These are phyloP conservation scores for Thamnophis elegans DNA, from an alignment of 2,797 vertebrate genomes.

Conservation along the genomic window DNA sequence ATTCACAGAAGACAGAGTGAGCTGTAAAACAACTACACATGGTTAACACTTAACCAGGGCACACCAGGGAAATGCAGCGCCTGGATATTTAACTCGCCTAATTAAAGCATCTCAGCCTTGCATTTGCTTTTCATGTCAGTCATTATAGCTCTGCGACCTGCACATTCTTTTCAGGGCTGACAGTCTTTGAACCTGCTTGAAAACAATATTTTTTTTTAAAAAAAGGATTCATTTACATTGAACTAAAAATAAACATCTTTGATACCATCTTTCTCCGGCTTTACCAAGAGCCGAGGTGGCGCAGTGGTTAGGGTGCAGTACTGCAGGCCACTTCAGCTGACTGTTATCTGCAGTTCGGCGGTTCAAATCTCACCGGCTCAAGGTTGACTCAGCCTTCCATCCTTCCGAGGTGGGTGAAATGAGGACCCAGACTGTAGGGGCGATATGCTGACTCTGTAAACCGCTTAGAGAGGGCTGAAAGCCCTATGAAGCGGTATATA, in stretches of 20 bases:
- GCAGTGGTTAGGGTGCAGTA: too few species aligned
- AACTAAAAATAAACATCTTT: neutral
- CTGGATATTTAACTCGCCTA: neutral
- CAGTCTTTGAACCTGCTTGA: neutral
- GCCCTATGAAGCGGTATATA: too few species aligned
- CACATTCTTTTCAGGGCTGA: neutral
- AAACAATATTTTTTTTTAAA: neutral
- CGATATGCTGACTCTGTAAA: too few species aligned
- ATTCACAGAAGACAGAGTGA: neutral
- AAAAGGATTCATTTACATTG: neutral
- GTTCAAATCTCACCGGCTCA: too few species aligned
- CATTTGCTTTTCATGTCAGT: neutral
- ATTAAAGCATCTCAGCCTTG: neutral
- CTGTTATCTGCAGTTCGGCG: too few species aligned
- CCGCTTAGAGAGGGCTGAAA: too few species aligned
- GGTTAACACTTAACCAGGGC: neutral
- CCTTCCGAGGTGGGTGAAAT: too few species aligned
- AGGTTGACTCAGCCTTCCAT: too few species aligned
- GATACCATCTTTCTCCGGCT: neutral
- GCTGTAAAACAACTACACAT: neutral
- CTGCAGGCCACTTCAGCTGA: too few species aligned
- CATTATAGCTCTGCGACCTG: neutral
- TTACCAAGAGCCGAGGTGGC: too few species aligned
- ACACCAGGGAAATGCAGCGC: neutral
- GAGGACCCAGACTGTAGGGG: too few species aligned